Base-by-base conservation (phyloP, 92 coral and sea anemone species). In the Bergia puertoricense region DNA sequence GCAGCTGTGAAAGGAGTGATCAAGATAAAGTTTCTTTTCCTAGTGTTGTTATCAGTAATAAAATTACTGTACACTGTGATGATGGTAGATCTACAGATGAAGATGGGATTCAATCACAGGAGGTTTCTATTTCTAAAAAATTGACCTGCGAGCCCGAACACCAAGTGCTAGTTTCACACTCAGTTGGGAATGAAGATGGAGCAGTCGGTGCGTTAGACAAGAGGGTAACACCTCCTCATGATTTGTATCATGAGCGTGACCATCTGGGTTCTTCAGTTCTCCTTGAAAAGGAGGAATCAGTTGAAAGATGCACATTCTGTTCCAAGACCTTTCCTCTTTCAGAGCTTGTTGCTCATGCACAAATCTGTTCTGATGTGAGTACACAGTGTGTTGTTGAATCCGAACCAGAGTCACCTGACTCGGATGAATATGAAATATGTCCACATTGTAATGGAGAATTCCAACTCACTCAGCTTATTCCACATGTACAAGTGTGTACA, bases 271-370 rank as follows among this genome's bases (percentile, higher is more conserved):
- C 86, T 38, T 69, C 18, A 48, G 83, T 87, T 42, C 45, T 51
- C 46, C 84, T 90, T 56, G 73, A 43, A 37, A 91, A 85, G 72
- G 91, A 88, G 54, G 91, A 88, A 40, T 88, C 93, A 9, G 50
- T 41, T 37, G 93, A 88, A 85, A 82, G 93, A 59, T 91, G 93
- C 22, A 88, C 93, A 36, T 91, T 81, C 69, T 91, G 93, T 62
- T 77, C 91, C 50, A 89, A 6, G 45, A 44, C 48, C 14, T 72
- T 88, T 62, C 91, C 89, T 10, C 8, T 88, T 13, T 45, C 89
- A 13, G 91, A 88, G 30, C 91, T 91, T 23, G 66, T 88, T 68
- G 38, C 5, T 22, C 93, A 91, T 54, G 86, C 67, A 15, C 40
- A 86, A 30, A 57, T 37, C 50, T 91, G 93, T 71, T 88, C 91